These are phyloP conservation scores for Gisinianus flammeolus DNA, from an alignment of 2,888 invertebrate genomes.

Conservation along the genomic window DNA sequence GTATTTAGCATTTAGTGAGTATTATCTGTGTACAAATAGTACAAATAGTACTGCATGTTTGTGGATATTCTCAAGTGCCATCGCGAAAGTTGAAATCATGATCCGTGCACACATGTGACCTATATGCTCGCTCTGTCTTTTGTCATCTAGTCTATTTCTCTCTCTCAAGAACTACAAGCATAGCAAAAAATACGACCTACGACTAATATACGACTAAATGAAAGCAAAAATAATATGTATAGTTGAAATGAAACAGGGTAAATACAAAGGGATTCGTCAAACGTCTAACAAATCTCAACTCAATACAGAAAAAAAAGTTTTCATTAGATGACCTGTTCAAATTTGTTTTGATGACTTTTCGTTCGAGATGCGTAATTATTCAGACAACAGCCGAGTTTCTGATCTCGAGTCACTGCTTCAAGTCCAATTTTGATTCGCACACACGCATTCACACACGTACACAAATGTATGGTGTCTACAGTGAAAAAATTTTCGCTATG, in stretches of 20 bases:
- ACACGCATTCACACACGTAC: background rate
- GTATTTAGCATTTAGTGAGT: background rate
- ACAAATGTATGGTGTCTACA: too few relatives aligned
- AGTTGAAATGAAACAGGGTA: background rate
- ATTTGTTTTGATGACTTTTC: background rate
- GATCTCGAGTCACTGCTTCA: background rate
- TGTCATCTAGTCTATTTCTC: background rate
- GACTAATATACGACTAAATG: background rate
- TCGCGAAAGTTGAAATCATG: constrained; percentile 18
- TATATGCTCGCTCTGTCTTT: constrained; percentile 15
- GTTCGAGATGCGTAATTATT: constrained; percentile 5
- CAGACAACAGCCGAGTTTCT: background rate
- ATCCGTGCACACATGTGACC: constrained; percentile 17
- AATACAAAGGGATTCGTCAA: background rate
- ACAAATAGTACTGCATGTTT: background rate
- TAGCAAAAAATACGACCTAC: too few relatives aligned
- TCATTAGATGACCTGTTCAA: too few relatives aligned
- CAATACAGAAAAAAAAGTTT: background rate
- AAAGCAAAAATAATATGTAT: background rate
- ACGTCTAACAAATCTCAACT: background rate
- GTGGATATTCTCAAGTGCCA: constrained; percentile 2
- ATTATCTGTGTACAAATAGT: background rate
- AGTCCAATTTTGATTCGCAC: background rate
- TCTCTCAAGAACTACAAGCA: too few relatives aligned
- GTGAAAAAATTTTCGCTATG: too few relatives aligned